Evolutionary conservation across 2,888 invertebrate genomes (phyloP), one percentile per base, ranked within the genome.

Genomic region (Anthrax anthrax): DNA sequence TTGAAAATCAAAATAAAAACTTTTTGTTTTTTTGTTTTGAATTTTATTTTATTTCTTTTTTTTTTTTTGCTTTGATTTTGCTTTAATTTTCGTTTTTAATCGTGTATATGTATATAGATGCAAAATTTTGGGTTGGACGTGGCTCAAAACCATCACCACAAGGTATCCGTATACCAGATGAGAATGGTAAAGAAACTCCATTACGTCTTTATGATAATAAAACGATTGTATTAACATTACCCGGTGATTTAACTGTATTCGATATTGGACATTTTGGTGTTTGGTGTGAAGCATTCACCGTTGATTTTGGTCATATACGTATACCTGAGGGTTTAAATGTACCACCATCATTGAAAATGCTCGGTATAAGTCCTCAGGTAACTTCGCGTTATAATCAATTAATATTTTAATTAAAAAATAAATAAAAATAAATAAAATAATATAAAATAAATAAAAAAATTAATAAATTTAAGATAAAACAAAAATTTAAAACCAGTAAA

Each of bases 331-430:
- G 70, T 46, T 70, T 84, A 51, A 87, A 87, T 71, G 82, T 92
- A 41, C 92, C 92, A 38, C 92, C 92, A 44, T 89, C 89, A 39
- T 77, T 91, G 50, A 86, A 84, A 72, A 91, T 91, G 90, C 78
- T 92, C 41, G 92, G 91, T 52, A 84, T 91, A 51, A 88, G 89
- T 51, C 90, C 91, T 42, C 91, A 92, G 87, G 92, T 92, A 76
- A 73, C 23, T 23, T 6, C 23, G n/a, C n/a, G n/a, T n/a, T n/a
- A n/a, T n/a, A n/a, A n/a, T n/a, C n/a, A n/a, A 23, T 23, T 8
- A 8, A 23, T 4, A 23, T 23, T 23, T 23, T 23, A 23, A 23
- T 23, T 23, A 6, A 23, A 23, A 4, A 23, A 23, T 6, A 23
- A 32, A 32, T 12, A 32, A 32, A 8, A 2, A 27, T 27, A 27